Percentiles rank a stretch among this genome's conserved stretches.
These are phyloP conservation scores for Carapus acus DNA, from an alignment of 2,797 vertebrate genomes.

Conservation along the genomic window DNA sequence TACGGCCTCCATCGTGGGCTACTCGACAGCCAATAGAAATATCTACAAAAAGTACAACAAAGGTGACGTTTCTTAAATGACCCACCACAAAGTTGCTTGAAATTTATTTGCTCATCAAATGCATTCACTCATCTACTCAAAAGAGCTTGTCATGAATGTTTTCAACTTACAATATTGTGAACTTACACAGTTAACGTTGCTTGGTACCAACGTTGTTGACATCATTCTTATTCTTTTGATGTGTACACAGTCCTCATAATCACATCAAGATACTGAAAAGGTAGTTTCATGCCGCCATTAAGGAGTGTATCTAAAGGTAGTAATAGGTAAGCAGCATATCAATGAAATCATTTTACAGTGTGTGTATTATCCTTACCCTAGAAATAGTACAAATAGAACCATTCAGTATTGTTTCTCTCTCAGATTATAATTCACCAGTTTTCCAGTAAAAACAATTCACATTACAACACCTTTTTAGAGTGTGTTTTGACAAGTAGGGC, in stretches of 20 bases:
- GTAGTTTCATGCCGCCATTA: constrained; percentile 56
- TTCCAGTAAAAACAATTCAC: too few species aligned
- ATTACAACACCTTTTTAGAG: too few species aligned
- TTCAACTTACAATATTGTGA: too few species aligned
- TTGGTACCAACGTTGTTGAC: constrained; percentile 20
- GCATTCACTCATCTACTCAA: constrained; percentile 42
- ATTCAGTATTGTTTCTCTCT: too few species aligned
- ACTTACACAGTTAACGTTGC: constrained; percentile 27
- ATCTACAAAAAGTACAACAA: constrained; percentile 53
- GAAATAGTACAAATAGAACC: too few species aligned
- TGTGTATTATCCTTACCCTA: constrained; percentile 15
- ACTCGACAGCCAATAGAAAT: constrained; percentile 58
- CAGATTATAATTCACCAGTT: too few species aligned
- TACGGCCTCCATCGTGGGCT: constrained; percentile 51
- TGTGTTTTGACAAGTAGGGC: too few species aligned
- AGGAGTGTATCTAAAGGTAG: constrained; percentile 55
- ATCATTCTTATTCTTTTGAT: constrained; percentile 38
- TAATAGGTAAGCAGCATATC: constrained; percentile 51
- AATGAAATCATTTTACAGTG: constrained; percentile 49
- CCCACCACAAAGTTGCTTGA: constrained; percentile 52
- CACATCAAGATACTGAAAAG: constrained; percentile 57
- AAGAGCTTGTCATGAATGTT: constrained; percentile 37
- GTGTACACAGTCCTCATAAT: constrained; percentile 43
- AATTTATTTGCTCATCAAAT: too few species aligned
- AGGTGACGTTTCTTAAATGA: constrained; percentile 61